Conservation (phyloP, 2,797 vertebrate genomes). For the Notamacropus eugenii region DNA sequence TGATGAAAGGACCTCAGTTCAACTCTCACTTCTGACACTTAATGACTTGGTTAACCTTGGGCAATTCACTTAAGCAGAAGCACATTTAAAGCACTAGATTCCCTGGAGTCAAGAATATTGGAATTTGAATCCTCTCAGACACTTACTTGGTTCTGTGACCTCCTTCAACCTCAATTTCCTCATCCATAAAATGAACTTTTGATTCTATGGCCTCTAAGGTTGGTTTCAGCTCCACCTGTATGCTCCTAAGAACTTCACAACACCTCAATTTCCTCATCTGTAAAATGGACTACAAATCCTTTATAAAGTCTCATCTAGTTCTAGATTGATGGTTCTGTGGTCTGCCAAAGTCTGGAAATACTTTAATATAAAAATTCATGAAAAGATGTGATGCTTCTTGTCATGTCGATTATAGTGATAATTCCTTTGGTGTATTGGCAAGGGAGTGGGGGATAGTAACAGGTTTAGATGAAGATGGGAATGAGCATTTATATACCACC, state of each 20-base stretch:
- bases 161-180: neutral
- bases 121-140: neutral
- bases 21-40: neutral
- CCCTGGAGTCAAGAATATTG: neutral
- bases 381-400: conserved; percentile 18
- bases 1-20: neutral
- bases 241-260: neutral
- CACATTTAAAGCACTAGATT: neutral
- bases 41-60: neutral
- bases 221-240: neutral
- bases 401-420: neutral
- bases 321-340: neutral
- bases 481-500: neutral
- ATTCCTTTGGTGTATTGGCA: neutral
- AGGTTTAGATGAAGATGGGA: neutral
- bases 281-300: neutral
- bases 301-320: no score
- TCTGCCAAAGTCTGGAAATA: neutral
- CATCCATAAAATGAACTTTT: neutral
- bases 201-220: neutral
- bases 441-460: no score
- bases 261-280: neutral
- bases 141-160: neutral
- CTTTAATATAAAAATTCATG: conserved; percentile 60
- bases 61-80: neutral